Percentiles rank a stretch among this genome's conserved stretches.
These are phyloP conservation scores for Polyodon spathula DNA, from an alignment of 2,113 vertebrate species.

Conservation along the genomic window DNA sequence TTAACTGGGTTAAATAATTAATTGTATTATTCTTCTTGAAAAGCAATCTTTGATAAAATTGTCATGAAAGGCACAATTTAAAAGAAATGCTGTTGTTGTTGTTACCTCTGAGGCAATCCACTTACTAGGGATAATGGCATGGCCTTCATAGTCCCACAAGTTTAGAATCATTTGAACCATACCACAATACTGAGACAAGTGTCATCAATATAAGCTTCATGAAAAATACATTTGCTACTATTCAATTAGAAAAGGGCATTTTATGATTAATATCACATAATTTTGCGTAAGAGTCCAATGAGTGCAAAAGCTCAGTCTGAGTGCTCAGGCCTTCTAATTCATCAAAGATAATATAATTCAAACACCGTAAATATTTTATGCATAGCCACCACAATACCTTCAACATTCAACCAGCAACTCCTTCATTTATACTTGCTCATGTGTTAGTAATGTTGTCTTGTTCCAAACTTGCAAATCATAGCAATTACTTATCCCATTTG, in stretches of 20 bases:
- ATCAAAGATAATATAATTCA: conserved; percentile 2
- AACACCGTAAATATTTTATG: not conserved
- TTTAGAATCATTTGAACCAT: not conserved
- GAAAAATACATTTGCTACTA: not conserved
- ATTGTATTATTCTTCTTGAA: no score
- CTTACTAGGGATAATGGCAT: no score
- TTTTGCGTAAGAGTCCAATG: not conserved
- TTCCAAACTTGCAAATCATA: not conserved
- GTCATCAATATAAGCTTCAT: not conserved
- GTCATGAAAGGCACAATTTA: no score
- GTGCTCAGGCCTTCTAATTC: conserved; percentile 1
- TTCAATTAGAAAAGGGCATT: not conserved
- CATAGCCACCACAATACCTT: not conserved
- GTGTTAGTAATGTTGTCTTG: not conserved
- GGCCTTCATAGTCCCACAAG: not conserved
- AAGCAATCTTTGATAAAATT: no score
- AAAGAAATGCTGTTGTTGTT: no score
- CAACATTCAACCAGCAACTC: not conserved
- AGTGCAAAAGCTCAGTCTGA: not conserved
- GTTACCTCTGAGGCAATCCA: no score
- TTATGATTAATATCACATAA: not conserved
- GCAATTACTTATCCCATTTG: not conserved
- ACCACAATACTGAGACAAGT: not conserved
- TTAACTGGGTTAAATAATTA: no score
- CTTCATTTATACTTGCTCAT: not conserved